A percentile compares a stretch with the other conserved stretches of the same genome.
These are phyloP conservation scores for Cyprinus carpio DNA, from an alignment of 2,113 vertebrate species.

Conservation along the genomic window DNA sequence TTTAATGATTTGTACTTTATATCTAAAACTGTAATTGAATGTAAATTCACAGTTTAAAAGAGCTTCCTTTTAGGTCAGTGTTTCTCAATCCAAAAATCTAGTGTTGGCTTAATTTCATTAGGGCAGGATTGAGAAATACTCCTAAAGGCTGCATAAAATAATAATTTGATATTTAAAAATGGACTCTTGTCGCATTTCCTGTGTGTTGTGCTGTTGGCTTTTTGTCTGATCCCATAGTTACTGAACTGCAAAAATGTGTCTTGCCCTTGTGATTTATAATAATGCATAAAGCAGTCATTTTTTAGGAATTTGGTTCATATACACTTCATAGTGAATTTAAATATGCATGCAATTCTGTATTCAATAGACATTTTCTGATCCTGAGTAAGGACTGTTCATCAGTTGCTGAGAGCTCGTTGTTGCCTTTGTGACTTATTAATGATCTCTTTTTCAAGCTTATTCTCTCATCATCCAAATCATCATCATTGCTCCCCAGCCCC, in stretches of 20 bases:
- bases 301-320: background rate
- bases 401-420: background rate
- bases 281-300: background rate
- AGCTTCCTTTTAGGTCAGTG: background rate
- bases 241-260: background rate
- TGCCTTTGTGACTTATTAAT: slow-evolving; percentile 32
- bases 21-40: background rate
- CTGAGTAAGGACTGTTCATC: background rate
- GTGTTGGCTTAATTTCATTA: background rate
- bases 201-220: background rate
- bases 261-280: background rate
- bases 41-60: background rate
- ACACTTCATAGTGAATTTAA: background rate
- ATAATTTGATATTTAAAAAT: background rate
- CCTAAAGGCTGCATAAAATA: background rate
- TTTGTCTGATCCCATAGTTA: slow-evolving; percentile 2
- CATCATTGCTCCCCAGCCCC: slow-evolving; percentile 37
- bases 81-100: background rate
- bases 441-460: slow-evolving; percentile 48
- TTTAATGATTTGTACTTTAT: background rate
- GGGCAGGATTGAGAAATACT: background rate
- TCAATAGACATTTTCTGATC: background rate
- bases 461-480: slow-evolving; percentile 36
- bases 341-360: slow-evolving; percentile 2
- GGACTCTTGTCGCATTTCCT: background rate